Evolutionary conservation across 2,113 vertebrate genomes (phyloP).

Genomic region (Rynchops niger): DNA sequence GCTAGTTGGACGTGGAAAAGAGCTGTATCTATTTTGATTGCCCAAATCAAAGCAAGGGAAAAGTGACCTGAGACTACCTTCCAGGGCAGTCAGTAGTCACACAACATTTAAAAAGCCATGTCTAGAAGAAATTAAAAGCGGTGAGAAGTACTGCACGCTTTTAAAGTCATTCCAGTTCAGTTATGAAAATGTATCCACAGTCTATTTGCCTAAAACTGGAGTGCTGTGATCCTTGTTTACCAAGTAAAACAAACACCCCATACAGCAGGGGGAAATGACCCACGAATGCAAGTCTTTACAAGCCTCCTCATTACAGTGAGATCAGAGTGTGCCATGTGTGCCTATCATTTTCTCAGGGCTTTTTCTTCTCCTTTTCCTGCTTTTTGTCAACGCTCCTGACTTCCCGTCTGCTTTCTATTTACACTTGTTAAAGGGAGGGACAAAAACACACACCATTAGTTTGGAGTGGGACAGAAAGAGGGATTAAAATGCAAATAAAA

Average conservation of each 20-base stretch:
- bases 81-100: background rate
- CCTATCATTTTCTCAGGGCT: slow-evolving; percentile 3
- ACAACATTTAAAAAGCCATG: background rate
- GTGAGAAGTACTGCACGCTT: background rate
- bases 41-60: background rate
- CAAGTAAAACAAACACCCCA: background rate
- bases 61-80: background rate
- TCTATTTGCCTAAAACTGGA: background rate
- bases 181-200: slow-evolving; percentile 22
- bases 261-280: background rate
- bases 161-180: background rate
- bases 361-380: slow-evolving; percentile 56
- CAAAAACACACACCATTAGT: background rate
- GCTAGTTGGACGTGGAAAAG: background rate
- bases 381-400: slow-evolving; percentile 22
- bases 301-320: slow-evolving; percentile 21
- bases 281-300: slow-evolving; percentile 28
- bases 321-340: slow-evolving; percentile 25
- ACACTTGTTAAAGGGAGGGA: slow-evolving; percentile 1
- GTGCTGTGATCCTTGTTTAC: slow-evolving; percentile 2
- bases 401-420: slow-evolving; percentile 61
- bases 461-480: background rate
- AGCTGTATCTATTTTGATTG: background rate
- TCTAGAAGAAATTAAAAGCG: slow-evolving; percentile 9
- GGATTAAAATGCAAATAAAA: slow-evolving; percentile 6